Base-by-base conservation (phyloP, 2,888 invertebrate genomes). In the Hemithea aestivaria region DNA sequence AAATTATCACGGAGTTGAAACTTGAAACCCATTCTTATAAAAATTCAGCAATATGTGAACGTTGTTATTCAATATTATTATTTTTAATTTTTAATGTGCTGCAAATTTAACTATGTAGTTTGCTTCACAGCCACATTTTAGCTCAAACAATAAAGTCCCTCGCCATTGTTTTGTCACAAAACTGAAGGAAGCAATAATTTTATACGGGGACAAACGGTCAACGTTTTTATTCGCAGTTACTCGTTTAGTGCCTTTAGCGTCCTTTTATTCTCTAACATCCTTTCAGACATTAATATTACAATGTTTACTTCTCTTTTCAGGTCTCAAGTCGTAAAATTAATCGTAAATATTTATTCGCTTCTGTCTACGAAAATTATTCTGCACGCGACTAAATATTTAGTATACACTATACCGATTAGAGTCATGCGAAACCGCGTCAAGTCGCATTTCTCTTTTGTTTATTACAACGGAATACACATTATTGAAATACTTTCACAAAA, bases 341-440 rank as follows among this genome's bases (percentile, higher is more conserved):
- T 62, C 63, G 62, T 67, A 61, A 62, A 67, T 66, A 61, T 64
- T 70, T 66, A 63, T 67, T 66, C 55, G 53, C 62, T 56, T 56
- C 52, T 56, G 52, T 58, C 57, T 55, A 51, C 60, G 57, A 51
- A 59, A 65, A 60, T 66, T 62, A 58, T 62, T 59, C 44, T 53
- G 66, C 77, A 78, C 77, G 78, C 77, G 71, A 78, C 76, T 61
- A 67, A 71, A 72, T 75, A 72, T 73, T 76, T 73, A 70, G 70
- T 66, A 57, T 66, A 64, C 54, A 25, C 29, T 22, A 27, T 24
- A 24, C 36, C 36, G 67, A 75, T 72, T 72, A 69, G 53, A 45
- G 60, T 58, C 75, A 73, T 74, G 75, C 74, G 52, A 73, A 68
- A 66, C 61, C 56, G 53, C 60, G 51, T 55, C 62, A 61, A 66